Percentiles rank a stretch among this genome's conserved stretches.
Evolutionary conservation across 2,888 invertebrate species (phyloP).

Genomic region (Agriopis leucophaearia): DNA sequence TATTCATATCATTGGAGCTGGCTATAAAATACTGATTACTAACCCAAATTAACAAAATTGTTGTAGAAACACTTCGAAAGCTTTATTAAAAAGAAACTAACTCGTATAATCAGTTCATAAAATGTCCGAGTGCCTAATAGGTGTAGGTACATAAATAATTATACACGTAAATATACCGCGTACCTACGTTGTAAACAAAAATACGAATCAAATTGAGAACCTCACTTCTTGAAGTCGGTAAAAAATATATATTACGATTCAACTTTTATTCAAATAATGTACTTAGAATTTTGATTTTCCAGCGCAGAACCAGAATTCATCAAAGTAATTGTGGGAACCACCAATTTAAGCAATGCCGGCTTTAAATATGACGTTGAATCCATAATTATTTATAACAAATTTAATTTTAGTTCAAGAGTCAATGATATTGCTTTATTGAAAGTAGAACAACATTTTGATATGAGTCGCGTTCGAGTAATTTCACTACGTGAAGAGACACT

Average conservation of each 20-base stretch:
- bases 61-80: too few species aligned
- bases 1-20: too few species aligned
- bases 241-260: neutral
- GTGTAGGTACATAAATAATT: too few species aligned
- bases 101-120: too few species aligned
- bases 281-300: conserved; percentile 43
- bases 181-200: too few species aligned
- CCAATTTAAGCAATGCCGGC: conserved; percentile 67
- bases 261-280: neutral
- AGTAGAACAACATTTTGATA: conserved; percentile 62
- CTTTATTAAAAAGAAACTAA: too few species aligned
- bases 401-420: conserved; percentile 56
- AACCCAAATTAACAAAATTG: too few species aligned
- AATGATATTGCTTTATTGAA: conserved; percentile 75
- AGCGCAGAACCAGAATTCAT: conserved; percentile 68
- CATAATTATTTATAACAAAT: conserved; percentile 62
- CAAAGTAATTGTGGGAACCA: conserved; percentile 71
- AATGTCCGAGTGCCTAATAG: too few species aligned
- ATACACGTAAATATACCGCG: too few species aligned
- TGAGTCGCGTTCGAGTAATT: conserved; percentile 55
- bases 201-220: too few species aligned
- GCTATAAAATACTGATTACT: too few species aligned
- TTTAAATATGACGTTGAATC: conserved; percentile 55
- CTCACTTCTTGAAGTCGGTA: neutral
- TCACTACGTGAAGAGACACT: conserved; percentile 54